Evolutionary conservation across 1,140 invertebrate species (phyloP).

Genomic region (Periplaneta americana): DNA sequence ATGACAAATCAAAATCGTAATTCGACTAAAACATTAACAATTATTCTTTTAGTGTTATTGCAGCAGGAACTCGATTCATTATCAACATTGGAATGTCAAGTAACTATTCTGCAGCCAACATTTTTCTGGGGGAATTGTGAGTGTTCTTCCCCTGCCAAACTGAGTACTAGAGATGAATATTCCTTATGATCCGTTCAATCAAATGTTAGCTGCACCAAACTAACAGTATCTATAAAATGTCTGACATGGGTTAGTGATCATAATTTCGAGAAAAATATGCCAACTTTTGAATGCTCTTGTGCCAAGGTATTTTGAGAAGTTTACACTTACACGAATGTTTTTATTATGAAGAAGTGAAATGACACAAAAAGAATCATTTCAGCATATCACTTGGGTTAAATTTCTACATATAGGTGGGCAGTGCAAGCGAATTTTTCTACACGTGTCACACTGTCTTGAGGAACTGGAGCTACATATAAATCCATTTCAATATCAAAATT

Average conservation of each 20-base stretch:
- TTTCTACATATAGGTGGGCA: neutral
- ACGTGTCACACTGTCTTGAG: neutral
- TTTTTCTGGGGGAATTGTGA: neutral
- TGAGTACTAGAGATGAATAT: neutral
- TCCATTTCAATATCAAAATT: neutral
- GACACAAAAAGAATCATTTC: neutral
- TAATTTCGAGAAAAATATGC: neutral
- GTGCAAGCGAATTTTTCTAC: neutral
- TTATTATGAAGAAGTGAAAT: neutral
- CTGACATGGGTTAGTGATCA: neutral
- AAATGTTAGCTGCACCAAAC: neutral
- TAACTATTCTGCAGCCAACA: neutral
- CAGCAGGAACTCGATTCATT: neutral
- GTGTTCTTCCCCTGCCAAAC: neutral
- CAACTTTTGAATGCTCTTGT: neutral
- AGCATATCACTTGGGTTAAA: neutral
- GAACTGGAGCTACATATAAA: neutral
- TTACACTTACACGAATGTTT: neutral
- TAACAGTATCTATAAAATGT: neutral
- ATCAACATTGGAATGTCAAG: neutral
- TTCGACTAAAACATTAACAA: neutral
- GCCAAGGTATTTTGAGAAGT: neutral
- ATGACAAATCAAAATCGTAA: neutral
- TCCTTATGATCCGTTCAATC: neutral
- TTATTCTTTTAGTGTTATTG: neutral